phyloP scores from a whole-genome alignment of 2,888 invertebrate species.

The Yponomeuta sedellus region DNA sequence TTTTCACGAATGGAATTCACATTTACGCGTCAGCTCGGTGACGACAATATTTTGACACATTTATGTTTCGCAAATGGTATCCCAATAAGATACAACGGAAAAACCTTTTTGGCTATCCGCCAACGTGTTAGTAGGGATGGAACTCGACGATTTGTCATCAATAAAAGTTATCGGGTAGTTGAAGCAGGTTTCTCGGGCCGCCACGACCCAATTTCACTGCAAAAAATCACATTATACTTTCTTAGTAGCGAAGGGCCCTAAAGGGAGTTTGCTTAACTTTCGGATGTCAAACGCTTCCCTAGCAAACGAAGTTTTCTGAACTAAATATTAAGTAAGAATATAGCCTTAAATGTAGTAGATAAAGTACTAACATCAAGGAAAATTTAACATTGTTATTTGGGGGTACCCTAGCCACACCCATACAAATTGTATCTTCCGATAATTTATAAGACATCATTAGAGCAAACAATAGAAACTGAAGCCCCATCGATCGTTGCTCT shows the following conservation, averaged over 20 bases:
- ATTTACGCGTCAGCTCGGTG: not conserved
- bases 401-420: not conserved
- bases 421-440: not conserved
- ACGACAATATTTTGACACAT: not conserved
- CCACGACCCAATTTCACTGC: conserved; percentile 33
- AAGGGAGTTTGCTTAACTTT: conserved; percentile 11
- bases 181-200: conserved; percentile 17
- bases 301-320: not conserved
- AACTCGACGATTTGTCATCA: conserved; percentile 50
- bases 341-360: not conserved
- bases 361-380: not conserved
- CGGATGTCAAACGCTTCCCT: not conserved
- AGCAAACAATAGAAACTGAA: not conserved
- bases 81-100: conserved; percentile 21
- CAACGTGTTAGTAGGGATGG: conserved; percentile 35
- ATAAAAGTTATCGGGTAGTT: conserved; percentile 46
- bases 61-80: not conserved
- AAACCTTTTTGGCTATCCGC: conserved; percentile 47
- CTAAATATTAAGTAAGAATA: not conserved
- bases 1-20: not conserved
- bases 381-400: not conserved
- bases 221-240: conserved; percentile 8
- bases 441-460: not conserved
- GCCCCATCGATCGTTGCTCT: not conserved
- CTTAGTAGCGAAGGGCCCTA: not conserved